Percentiles rank a stretch among this genome's conserved stretches.
Conservation (phyloP, 2,888 invertebrate species). For the Allolobophora icterica region DNA sequence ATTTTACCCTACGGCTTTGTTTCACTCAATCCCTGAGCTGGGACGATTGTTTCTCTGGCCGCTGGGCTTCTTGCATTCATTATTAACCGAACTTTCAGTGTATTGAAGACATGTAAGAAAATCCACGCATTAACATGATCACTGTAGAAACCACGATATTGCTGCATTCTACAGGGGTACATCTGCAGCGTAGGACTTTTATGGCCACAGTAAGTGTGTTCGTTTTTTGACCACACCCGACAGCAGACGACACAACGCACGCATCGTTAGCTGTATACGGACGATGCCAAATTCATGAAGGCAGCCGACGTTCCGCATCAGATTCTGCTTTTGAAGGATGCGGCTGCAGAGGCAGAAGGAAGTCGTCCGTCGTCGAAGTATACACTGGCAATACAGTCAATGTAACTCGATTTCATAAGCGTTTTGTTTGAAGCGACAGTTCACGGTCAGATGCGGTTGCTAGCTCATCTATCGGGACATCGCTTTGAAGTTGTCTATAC, state of each 20-base stretch:
- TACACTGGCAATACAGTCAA: background rate
- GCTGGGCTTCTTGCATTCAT: background rate
- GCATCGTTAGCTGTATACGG: background rate
- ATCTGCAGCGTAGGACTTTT: background rate
- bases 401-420: background rate
- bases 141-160: background rate
- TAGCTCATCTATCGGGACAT: background rate
- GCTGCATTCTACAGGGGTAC: background rate
- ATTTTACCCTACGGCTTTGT: too few relatives aligned
- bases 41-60: background rate
- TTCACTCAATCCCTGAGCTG: background rate
- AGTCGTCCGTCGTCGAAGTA: background rate
- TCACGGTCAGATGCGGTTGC: background rate
- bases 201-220: background rate
- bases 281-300: background rate
- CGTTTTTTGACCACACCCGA: background rate
- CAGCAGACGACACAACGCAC: background rate
- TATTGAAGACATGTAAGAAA: background rate
- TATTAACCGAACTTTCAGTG: background rate
- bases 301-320: background rate
- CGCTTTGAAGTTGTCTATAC: background rate
- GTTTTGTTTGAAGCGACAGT: background rate
- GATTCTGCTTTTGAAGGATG: background rate
- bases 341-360: background rate
- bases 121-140: background rate